Evolutionary conservation across 2,888 invertebrate species (phyloP), one percentile per base, ranked within the genome.

Genomic region (Andrena marginata): DNA sequence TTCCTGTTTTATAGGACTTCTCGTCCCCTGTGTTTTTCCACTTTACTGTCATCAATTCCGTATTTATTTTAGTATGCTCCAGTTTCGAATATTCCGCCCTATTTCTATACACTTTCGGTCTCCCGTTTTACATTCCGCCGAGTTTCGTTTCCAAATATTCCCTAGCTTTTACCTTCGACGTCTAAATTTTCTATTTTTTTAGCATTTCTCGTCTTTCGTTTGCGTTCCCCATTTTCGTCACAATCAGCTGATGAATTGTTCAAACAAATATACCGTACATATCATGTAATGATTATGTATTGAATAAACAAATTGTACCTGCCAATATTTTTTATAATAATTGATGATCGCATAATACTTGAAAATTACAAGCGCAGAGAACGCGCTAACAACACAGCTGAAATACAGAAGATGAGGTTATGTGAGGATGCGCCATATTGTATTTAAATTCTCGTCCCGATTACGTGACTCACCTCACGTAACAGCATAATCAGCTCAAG

Each of bases 51-150:
- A 31, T 23, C n/a, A 31, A 62, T 60, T n/a, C 60, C 20, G 48
- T 77, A 65, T 77, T 77, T 77, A 73, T 77, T 73, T 73, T 63
- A 26, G 59, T 20, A 26, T 33, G 62, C 62, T 31, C 59, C 48
- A 49, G 20, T 73, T 77, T 77, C 73, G 56, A 73, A 73, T 73
- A 73, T 77, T 73, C 64, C 26, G 23, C 10, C 62, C 64, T 29
- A 23, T 73, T 64, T 63, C 42, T 26, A 42, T 23, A 74, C 74
- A 70, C 60, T 70, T 70, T 56, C 54, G 7, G 33, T 49, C 59
- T 49, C 35, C 20, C 29, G 8, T 73, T 73, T 60, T 77, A 64
- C 74, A 51, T 74, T 60, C 49, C n/a, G 49, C 5, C 64, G 48
- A 16, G 16, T 20, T 59, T 23, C 23, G n/a, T 23, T 49, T 51